Evolutionary conservation across 2,888 invertebrate species (phyloP).

Genomic region (Dorcus hopei): DNA sequence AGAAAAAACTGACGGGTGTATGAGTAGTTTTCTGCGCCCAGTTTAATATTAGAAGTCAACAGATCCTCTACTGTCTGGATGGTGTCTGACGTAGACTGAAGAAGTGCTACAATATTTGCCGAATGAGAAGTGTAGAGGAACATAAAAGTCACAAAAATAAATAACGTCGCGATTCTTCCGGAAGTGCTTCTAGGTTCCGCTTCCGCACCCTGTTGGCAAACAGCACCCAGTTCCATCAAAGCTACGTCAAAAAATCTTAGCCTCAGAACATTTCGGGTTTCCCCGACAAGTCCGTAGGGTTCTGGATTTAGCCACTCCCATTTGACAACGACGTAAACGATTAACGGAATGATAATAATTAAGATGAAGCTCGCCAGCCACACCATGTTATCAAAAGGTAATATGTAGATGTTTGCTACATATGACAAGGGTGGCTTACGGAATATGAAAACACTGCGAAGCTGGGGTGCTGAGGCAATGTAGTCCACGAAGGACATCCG

Average conservation of each 20-base stretch:
- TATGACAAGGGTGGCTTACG: conserved; percentile 64
- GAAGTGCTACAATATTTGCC: conserved; percentile 64
- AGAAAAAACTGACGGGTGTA: conserved; percentile 59
- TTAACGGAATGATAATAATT: conserved; percentile 25
- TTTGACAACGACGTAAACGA: conserved; percentile 33
- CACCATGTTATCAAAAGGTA: conserved; percentile 62
- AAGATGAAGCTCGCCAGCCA: conserved; percentile 57
- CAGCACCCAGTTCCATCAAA: conserved; percentile 50
- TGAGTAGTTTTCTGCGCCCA: conserved; percentile 61
- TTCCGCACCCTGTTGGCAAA: conserved; percentile 52
- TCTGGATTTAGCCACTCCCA: conserved; percentile 40
- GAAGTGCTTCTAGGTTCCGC: conserved; percentile 48
- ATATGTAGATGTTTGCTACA: conserved; percentile 62
- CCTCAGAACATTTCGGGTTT: conserved; percentile 17
- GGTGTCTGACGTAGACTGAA: conserved; percentile 61
- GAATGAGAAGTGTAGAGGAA: conserved; percentile 64
- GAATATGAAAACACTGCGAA: conserved; percentile 60
- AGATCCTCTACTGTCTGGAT: conserved; percentile 57
- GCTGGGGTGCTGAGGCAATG: conserved; percentile 55
- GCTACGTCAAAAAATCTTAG: conserved; percentile 35
- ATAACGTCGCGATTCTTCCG: conserved; percentile 48
- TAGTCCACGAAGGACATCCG: conserved; percentile 50
- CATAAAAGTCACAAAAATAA: conserved; percentile 48
- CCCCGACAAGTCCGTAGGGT: conserved; percentile 17
- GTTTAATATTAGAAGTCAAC: conserved; percentile 55